Evolutionary conservation across 2,888 invertebrate genomes (phyloP).

Genomic region (Euclidia mi): DNA sequence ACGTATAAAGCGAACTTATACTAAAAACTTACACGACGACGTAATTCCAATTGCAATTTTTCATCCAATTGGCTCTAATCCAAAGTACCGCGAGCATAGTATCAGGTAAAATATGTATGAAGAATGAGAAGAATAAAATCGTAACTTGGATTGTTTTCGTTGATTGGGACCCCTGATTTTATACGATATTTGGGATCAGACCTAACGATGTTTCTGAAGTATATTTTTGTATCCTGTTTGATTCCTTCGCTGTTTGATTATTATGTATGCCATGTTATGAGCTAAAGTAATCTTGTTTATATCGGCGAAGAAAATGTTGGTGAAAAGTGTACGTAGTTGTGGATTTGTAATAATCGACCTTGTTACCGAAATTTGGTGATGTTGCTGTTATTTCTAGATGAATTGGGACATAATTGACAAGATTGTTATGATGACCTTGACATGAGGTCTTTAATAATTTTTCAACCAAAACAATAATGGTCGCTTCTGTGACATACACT

Average conservation of each 20-base stretch:
- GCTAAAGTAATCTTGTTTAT: slow-evolving; percentile 37
- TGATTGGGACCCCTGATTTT: slow-evolving; percentile 59
- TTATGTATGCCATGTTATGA: slow-evolving; percentile 34
- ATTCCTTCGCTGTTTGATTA: slow-evolving; percentile 11
- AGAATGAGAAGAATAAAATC: slow-evolving; percentile 66
- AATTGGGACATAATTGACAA: no score
- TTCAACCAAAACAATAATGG: no score
- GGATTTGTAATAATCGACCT: slow-evolving; percentile 1
- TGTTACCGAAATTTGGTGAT: no score
- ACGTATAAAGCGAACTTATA: slow-evolving; percentile 29
- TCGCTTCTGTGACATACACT: no score
- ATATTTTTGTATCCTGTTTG: slow-evolving; percentile 35
- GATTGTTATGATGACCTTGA: no score
- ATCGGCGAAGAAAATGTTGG: slow-evolving; percentile 8
- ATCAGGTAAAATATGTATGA: slow-evolving; percentile 69
- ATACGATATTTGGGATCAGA: slow-evolving; percentile 44
- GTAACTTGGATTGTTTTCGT: slow-evolving; percentile 58
- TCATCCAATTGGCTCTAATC: slow-evolving; percentile 47
- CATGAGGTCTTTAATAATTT: no score
- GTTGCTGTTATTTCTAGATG: not conserved
- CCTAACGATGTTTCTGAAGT: slow-evolving; percentile 39
- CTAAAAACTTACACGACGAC: slow-evolving; percentile 36
- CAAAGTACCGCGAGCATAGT: slow-evolving; percentile 40
- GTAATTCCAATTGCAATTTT: slow-evolving; percentile 36
- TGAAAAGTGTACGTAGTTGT: slow-evolving; percentile 4